Percentiles rank a stretch among this genome's conserved stretches.
These are phyloP conservation scores for Takifugu ocellatus DNA, from an alignment of 2,797 vertebrate genomes.

Conservation along the genomic window DNA sequence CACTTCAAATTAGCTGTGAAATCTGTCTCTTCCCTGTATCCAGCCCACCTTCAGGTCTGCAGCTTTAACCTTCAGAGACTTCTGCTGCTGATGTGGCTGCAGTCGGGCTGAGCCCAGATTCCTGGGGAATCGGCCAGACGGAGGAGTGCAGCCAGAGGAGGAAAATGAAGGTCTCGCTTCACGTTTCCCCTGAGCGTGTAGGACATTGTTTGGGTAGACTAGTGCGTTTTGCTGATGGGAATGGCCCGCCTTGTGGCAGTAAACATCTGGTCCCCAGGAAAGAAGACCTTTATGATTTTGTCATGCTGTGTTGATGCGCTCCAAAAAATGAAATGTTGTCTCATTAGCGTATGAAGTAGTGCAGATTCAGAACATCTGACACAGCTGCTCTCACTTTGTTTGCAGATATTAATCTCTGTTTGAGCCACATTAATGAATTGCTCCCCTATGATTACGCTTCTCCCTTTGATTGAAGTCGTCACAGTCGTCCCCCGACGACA, in stretches of 20 bases:
- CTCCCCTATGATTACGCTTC: background rate
- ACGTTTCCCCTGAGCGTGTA: slow-evolving; percentile 43
- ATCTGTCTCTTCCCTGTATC: slow-evolving; percentile 40
- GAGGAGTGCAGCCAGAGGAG: slow-evolving; percentile 44
- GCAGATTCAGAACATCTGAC: too few species aligned
- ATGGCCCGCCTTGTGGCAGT: slow-evolving; percentile 1
- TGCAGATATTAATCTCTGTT: too few species aligned
- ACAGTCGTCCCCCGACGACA: too few species aligned
- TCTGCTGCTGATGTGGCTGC: slow-evolving; percentile 58
- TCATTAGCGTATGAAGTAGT: too few species aligned
- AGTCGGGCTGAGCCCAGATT: slow-evolving; percentile 40
- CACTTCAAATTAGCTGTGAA: slow-evolving; percentile 25
- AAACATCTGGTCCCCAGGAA: slow-evolving; percentile 4
- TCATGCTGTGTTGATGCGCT: too few species aligned
- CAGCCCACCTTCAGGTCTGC: slow-evolving; percentile 64
- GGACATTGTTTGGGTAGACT: slow-evolving; percentile 40
- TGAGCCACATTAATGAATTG: background rate
- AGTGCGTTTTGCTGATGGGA: slow-evolving; percentile 15
- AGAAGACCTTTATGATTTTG: background rate
- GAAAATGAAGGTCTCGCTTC: slow-evolving; percentile 41
- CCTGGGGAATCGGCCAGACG: slow-evolving; percentile 56
- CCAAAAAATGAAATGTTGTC: too few species aligned
- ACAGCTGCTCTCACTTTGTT: too few species aligned
- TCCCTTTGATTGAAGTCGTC: background rate
- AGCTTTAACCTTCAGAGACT: slow-evolving; percentile 57